phyloP scores from a whole-genome alignment of 2,888 invertebrate genomes.

The Heteropelma amictum region DNA sequence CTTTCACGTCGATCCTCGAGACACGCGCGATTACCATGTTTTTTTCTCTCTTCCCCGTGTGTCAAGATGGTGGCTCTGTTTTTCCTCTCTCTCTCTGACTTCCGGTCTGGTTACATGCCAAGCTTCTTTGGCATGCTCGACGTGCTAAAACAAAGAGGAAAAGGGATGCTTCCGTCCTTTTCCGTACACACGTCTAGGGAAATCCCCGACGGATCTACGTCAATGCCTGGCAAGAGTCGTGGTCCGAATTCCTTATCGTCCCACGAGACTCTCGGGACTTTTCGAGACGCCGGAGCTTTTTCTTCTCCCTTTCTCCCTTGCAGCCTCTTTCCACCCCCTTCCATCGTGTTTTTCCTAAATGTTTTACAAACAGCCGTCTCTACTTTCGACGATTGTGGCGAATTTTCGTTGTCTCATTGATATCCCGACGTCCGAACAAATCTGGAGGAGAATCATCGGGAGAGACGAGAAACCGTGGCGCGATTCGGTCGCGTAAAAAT shows the following conservation, averaged over 20 bases:
- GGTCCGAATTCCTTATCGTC: constrained; percentile 60
- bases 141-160: not conserved
- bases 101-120: constrained; percentile 5
- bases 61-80: constrained; percentile 33
- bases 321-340: constrained; percentile 9
- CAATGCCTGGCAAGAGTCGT: constrained; percentile 58
- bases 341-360: constrained; percentile 4
- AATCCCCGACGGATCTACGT: constrained; percentile 55
- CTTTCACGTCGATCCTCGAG: constrained; percentile 54
- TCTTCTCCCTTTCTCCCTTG: constrained; percentile 1
- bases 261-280: constrained; percentile 56
- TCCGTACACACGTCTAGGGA: constrained; percentile 42
- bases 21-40: constrained; percentile 48
- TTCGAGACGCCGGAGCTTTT: constrained; percentile 48
- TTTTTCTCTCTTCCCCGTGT: constrained; percentile 28
- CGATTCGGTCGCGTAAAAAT: not conserved
- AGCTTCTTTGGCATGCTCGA: constrained; percentile 48
- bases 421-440: not conserved
- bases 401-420: not conserved
- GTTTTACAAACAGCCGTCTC: constrained; percentile 30
- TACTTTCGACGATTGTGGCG: not conserved
- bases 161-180: constrained; percentile 33
- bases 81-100: constrained; percentile 9
- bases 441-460: too few species aligned
- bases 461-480: not conserved